Base-by-base conservation (phyloP, 2,888 invertebrate species). In the Mythimna vitellina region DNA sequence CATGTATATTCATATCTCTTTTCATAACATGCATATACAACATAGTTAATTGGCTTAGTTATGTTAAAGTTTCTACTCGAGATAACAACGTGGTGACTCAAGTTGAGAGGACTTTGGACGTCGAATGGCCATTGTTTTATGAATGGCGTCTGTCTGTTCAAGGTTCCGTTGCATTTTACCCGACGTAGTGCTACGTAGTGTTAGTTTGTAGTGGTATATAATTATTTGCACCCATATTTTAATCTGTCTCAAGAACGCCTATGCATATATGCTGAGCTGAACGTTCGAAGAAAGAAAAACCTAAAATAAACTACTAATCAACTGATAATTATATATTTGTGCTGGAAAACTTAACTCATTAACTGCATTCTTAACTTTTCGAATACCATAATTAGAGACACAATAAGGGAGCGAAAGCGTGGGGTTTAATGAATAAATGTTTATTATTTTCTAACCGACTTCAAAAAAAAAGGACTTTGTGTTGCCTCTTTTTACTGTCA, bases 101-200 rank as follows among this genome's bases (percentile, higher is more conserved):
- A 66, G 69, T 73, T 64, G 69, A 85, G 81, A 63, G 81, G 70
- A 66, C 86, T 85, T 73, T 54, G 74, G 62, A 71, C 72, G 70
- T 22, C 66, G 66, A 78, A 65, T 65, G 70, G 70, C 81, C 68
- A 84, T 87, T 88, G 88, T 88, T 81, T 84, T 77, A 49, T 58
- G 73, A 60, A 82, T 73, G 73, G 60, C 46, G 70, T 20, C 46
- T n/a, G 42, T 49, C 63, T 61, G 64, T 78, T 70, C 57, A 68
- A 77, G 60, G 29, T 69, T 54, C 7, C 58, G 58, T 46, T 51
- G 56, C 56, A 25, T 62, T 76, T 76, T 72, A 70, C 14, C 35
- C 9, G 35, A 35, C 35, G 9, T 3, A 0, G 35, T 35, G 35
- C 6, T 35, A 8, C 35, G 35, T 35, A 32, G n/a, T 49, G 29